Evolutionary conservation across 1,140 invertebrate genomes (phyloP), one percentile per base, ranked within the genome.

Genomic region (Heliconius hewitsoni): DNA sequence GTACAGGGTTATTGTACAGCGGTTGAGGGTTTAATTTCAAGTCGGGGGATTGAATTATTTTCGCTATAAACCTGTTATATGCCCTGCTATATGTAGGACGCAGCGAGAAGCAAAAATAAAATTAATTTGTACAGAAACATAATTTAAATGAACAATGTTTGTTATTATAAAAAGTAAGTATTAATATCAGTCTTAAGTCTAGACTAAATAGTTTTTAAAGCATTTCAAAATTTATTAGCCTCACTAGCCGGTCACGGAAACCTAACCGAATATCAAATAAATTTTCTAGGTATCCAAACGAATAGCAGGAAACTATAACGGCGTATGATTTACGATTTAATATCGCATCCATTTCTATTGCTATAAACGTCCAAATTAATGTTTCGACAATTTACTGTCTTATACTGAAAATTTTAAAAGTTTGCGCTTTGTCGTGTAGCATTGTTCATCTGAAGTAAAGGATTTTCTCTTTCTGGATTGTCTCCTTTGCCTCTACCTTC

Each of bases 341-440:
- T 66, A 66, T 66, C 27, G 60, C 60, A 66, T 66, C 60, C 60
- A 27, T 66, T 66, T 66, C 60, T 66, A 66, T 66, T 66, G 60
- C 23, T 66, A 66, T 66, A 8, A 11, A 23, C 30, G 60, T 30
- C 60, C 60, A 66, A 66, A 66, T 66, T 66, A 27, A 66, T 30
- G 27, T 66, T 66, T 66, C 27, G 60, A 66, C 60, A 66, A 66
- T 66, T 66, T 66, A 66, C 60, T 66, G 60, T 66, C 60, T 66
- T 66, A 13, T 66, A 30, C 23, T 30, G 23, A 9, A 30, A 30
- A 3, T 71, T 42, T 66, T 66, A 27, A 66, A 13, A 16, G 5
- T 60, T 60, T 23, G 30, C 60, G 60, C 11, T 66, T 52, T 52
- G 18, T 52, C 50, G 23, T 66, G 9, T 16, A n/a, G 11, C 57